Base-by-base conservation (phyloP, 2,888 invertebrate species). In the Gymnocheta viridis region DNA sequence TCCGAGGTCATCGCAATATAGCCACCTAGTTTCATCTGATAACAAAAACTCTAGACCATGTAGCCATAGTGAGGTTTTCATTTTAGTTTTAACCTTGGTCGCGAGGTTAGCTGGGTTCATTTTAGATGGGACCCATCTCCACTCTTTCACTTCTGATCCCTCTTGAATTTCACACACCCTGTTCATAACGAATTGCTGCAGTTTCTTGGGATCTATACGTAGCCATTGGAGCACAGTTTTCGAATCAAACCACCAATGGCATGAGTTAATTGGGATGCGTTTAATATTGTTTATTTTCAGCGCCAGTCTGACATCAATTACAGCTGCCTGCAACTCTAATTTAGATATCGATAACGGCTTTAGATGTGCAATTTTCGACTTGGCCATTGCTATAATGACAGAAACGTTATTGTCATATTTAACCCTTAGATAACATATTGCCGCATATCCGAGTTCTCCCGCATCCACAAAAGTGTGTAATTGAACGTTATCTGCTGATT, bases 271-370 rank as follows among this genome's bases (percentile, higher is more conserved):
- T 10, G 24, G 58, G 1, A 82, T 54, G 6, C 74, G 60, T 12
- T 41, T 29, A 29, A 29, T 29, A 4, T 6, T 29, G 29, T 6
- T 29, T 29, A 29, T 29, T 29, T 29, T 29, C 29, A 29, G 6
- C 29, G 29, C 29, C 51, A 76, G 32, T 44, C 81, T 69, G 0
- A 69, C 35, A 1, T 70, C 78, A 4, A 62, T 2, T 10, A 82
- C 62, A 1, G 78, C 78, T 17, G 77, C 77, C 24, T 78, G 78
- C 29, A 82, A 17, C 19, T 82, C 60, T 7, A 78, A n/a, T n/a
- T n/a, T n/a, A n/a, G n/a, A n/a, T n/a, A n/a, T n/a, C n/a, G n/a
- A n/a, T n/a, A n/a, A n/a, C 6, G 29, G 29, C 29, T 29, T 29
- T 4, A 29, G 29, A 29, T 3, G 29, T 29, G 29, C 29, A 29